A percentile compares a stretch with the other conserved stretches of the same genome.
These are phyloP conservation scores for Oryzaephilus surinamensis DNA, from an alignment of 1,140 invertebrate species.

Conservation along the genomic window DNA sequence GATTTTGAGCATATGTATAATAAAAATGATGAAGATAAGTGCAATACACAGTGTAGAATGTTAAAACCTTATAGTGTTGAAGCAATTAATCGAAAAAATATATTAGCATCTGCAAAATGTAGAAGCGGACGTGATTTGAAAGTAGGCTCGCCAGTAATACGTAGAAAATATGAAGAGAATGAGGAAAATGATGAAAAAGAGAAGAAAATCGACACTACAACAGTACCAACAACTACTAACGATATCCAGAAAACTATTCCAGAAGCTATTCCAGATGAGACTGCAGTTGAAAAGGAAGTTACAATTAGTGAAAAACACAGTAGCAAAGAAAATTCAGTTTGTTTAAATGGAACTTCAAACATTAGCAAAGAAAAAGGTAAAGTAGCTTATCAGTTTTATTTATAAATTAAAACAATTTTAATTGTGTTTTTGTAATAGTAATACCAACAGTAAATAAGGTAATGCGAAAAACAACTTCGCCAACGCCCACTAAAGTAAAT, in stretches of 20 bases:
- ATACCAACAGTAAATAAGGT: no score
- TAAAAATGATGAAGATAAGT: slow-evolving; percentile 44
- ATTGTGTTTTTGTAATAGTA: no score
- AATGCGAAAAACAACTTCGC: neutral
- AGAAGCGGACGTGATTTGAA: slow-evolving; percentile 62
- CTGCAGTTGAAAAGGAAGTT: neutral
- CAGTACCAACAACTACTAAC: neutral
- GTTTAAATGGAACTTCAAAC: no score
- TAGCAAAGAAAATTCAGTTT: no score
- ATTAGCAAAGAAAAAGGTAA: no score
- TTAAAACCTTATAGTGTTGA: slow-evolving; percentile 68
- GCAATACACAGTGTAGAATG: slow-evolving; percentile 45
- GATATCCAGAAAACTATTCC: neutral
- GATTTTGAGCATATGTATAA: slow-evolving; percentile 9
- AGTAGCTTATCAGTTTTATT: no score
- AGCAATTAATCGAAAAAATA: slow-evolving; percentile 76
- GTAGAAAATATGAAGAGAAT: slow-evolving; percentile 48
- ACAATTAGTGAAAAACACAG: no score
- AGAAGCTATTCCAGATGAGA: neutral
- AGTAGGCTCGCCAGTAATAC: slow-evolving; percentile 55
- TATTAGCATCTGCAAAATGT: slow-evolving; percentile 74
- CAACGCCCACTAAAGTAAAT: neutral
- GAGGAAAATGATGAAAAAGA: no score
- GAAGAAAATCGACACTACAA: neutral
- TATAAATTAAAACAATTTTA: no score